Conservation (phyloP, 2,113 vertebrate species). For the Mola mola region DNA sequence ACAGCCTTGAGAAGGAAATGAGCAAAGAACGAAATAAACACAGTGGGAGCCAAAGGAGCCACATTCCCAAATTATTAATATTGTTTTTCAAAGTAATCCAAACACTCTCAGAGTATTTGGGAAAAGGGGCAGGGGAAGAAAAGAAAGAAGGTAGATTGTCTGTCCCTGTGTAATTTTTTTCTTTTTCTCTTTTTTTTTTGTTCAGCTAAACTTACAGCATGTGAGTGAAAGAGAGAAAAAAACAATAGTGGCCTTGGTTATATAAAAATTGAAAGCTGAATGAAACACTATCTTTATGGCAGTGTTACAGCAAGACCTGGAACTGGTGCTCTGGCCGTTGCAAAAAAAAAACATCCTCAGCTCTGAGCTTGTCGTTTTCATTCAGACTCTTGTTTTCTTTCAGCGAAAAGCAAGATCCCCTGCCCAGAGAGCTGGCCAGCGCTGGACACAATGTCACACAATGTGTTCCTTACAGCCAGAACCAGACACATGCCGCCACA, state of each 20-base stretch:
- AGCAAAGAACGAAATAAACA: conserved; percentile 70
- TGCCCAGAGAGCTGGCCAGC: conserved; percentile 70
- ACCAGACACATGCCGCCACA: conserved; percentile 53
- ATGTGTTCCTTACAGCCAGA: conserved; percentile 63
- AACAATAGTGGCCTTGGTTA: conserved; percentile 64
- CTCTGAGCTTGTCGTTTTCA: conserved; percentile 76
- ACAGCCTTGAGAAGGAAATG: conserved; percentile 78
- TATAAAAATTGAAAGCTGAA: conserved; percentile 70
- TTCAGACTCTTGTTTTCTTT: conserved; percentile 80
- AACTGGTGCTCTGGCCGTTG: conserved; percentile 72
- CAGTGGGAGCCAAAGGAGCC: conserved; percentile 67
- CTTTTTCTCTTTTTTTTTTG: conserved; percentile 13
- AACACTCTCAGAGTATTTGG: conserved; percentile 65
- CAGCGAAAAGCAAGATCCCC: conserved; percentile 73
- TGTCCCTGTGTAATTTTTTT: conserved; percentile 43
- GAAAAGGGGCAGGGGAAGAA: conserved; percentile 30
- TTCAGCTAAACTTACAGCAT: conserved; percentile 60
- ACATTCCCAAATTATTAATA: conserved; percentile 77
- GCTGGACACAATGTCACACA: conserved; percentile 69
- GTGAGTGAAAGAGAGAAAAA: conserved; percentile 33
- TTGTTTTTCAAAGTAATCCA: conserved; percentile 77
- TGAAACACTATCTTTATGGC: conserved; percentile 75
- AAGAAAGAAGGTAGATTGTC: conserved; percentile 69
- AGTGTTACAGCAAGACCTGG: conserved; percentile 67
- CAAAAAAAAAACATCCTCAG: conserved; percentile 78